Evolutionary conservation across 2,888 invertebrate species (phyloP).

Genomic region (Eucera pruinosa): DNA sequence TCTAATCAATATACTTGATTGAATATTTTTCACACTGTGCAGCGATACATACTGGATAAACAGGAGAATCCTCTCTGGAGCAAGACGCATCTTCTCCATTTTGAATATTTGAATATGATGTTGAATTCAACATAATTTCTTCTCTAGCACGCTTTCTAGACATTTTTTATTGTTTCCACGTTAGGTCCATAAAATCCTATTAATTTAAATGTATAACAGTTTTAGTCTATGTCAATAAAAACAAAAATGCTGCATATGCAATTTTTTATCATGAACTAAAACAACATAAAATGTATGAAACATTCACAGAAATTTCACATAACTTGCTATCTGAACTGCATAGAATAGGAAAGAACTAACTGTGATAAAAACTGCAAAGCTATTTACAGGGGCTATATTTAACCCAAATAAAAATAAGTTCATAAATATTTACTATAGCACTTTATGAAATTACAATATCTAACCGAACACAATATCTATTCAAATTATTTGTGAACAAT

Average conservation of each 20-base stretch:
- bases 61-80: conserved; percentile 69
- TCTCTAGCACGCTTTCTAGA: conserved; percentile 78
- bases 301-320: not conserved
- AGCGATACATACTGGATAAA: conserved; percentile 72
- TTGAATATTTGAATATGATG: conserved; percentile 54
- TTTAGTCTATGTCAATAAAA: not conserved
- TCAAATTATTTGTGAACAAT: not conserved
- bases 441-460: not conserved
- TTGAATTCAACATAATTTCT: conserved; percentile 68
- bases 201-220: not conserved
- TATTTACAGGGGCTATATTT: too few relatives aligned
- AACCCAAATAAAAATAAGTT: conserved; percentile 3
- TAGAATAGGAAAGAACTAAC: not conserved
- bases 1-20: too few relatives aligned
- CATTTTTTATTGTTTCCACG: conserved; percentile 71
- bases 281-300: not conserved
- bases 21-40: not conserved
- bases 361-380: not conserved
- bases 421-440: not conserved
- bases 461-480: not conserved
- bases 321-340: not conserved
- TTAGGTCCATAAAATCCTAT: conserved; percentile 57
- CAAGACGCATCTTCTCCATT: conserved; percentile 74
- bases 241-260: not conserved
- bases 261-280: not conserved